phyloP scores from a whole-genome alignment of 64 coral and sea anemone species.

The Astreopora myriophthalma region DNA sequence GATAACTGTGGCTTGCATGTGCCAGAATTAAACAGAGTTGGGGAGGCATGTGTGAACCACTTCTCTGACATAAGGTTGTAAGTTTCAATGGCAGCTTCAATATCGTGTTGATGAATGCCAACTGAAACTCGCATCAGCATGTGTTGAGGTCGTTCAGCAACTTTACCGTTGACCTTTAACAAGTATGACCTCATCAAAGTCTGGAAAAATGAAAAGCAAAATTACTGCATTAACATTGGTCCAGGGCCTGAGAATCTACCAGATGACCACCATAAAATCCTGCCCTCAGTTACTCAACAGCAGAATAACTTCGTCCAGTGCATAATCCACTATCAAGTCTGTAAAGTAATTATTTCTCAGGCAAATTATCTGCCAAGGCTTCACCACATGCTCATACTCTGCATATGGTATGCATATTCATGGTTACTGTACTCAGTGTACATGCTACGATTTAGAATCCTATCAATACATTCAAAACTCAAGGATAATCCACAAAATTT shows the following conservation, averaged over 20 bases:
- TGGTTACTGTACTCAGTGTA: too few species aligned
- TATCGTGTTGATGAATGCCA: conserved; percentile 88
- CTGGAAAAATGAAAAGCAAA: conserved; percentile 51
- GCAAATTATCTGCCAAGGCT: too few species aligned
- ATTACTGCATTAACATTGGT: too few species aligned
- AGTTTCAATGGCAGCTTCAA: conserved; percentile 89
- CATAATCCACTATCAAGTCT: too few species aligned
- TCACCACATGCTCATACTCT: too few species aligned
- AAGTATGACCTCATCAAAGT: conserved; percentile 93
- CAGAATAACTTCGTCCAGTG: too few species aligned
- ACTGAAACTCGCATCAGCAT: conserved; percentile 96
- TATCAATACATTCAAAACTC: too few species aligned
- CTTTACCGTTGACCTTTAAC: conserved; percentile 88
- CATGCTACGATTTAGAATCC: too few species aligned
- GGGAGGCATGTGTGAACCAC: conserved; percentile 97
- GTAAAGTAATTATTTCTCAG: too few species aligned
- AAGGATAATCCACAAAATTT: too few species aligned
- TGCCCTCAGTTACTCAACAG: too few species aligned
- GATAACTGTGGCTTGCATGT: conserved; percentile 86
- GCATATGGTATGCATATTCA: too few species aligned
- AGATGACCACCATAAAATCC: not conserved
- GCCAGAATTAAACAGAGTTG: conserved; percentile 94
- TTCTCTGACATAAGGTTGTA: conserved; percentile 88
- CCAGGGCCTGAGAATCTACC: not conserved
- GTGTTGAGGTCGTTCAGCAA: conserved; percentile 88